Percentiles rank a stretch among this genome's conserved stretches.
Conservation (phyloP, 2,113 vertebrate species). For the Tragelaphus buxtoni region DNA sequence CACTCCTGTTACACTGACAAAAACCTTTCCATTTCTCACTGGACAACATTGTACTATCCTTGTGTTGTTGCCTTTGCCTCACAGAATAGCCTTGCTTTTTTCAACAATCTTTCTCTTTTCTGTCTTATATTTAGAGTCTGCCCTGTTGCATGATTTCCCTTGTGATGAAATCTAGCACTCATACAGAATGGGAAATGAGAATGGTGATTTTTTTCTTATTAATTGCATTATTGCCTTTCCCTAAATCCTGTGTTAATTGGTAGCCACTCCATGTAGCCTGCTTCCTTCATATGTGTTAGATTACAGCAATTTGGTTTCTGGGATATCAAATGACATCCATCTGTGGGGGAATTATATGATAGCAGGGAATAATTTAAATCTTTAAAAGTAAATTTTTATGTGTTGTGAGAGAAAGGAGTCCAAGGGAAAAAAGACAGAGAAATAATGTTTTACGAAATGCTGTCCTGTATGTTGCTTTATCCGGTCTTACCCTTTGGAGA, state of each 20-base stretch:
- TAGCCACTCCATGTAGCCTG: neutral
- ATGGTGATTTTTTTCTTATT: slow-evolving; percentile 20
- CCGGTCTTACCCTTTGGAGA: neutral
- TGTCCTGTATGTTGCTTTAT: neutral
- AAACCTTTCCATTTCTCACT: neutral
- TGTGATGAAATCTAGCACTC: slow-evolving; percentile 37
- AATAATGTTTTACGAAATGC: neutral
- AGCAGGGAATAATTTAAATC: slow-evolving; percentile 35
- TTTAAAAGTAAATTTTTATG: slow-evolving; percentile 45
- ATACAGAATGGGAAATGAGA: neutral
- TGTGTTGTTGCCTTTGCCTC: neutral
- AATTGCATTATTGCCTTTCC: slow-evolving; percentile 1
- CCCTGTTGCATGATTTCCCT: slow-evolving; percentile 38
- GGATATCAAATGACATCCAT: neutral
- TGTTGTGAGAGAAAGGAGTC: neutral
- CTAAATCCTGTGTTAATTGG: slow-evolving; percentile 15
- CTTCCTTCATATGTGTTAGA: slow-evolving; percentile 28
- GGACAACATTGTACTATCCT: neutral
- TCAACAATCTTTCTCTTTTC: slow-evolving; percentile 33
- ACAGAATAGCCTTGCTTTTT: neutral
- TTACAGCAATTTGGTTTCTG: neutral
- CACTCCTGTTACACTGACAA: neutral
- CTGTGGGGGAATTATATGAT: slow-evolving; percentile 16
- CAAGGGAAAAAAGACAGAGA: neutral
- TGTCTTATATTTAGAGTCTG: slow-evolving; percentile 36